Evolutionary conservation across 2,113 vertebrate genomes (phyloP), one percentile per base, ranked within the genome.

Genomic region (Notarius quadriscutis): DNA sequence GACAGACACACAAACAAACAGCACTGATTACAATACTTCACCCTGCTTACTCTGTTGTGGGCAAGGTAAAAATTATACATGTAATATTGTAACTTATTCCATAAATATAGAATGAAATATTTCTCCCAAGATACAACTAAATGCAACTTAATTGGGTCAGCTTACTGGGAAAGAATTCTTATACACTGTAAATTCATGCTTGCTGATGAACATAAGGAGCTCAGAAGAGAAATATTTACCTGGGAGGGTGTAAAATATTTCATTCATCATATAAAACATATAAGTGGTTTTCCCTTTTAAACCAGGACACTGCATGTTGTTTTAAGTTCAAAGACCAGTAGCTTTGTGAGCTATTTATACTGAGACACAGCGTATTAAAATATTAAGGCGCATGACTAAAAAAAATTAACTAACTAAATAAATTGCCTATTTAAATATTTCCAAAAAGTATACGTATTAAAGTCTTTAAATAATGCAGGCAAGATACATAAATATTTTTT

Each of bases 331-430:
- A 25, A 78, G 69, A 88, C 55, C 7, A 25, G 67, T 81, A 82
- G 27, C 63, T 78, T 60, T 69, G 50, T 41, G 62, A 69, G 69
- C 80, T 69, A 90, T 92, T 89, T 92, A 62, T 62, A 22, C 6
- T 25, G 63, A 67, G 4, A 67, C 3, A 27, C 58, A 62, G 25
- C 88, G 71, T 87, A 91, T 86, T 87, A 93, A 79, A 90, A 91
- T 90, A 86, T 91, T 85, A 87, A 86, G 91, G 91, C 81, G 94
- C 90, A 48, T 87, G 90, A 94, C 90, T 92, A 92, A 94, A 22
- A 62, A 62, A 62, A 20, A 62, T 93, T 94, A 91, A 95, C 90
- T 93, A 90, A 90, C 91, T 89, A 92, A 71, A 41, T 41, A 7
- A 11, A 18, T 62, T 63, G 10, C 6, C 27, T 15, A 48, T 67